Evolutionary conservation across 2,113 vertebrate genomes (phyloP), one percentile per base, ranked within the genome.

Genomic region (Myotis brandtii): DNA sequence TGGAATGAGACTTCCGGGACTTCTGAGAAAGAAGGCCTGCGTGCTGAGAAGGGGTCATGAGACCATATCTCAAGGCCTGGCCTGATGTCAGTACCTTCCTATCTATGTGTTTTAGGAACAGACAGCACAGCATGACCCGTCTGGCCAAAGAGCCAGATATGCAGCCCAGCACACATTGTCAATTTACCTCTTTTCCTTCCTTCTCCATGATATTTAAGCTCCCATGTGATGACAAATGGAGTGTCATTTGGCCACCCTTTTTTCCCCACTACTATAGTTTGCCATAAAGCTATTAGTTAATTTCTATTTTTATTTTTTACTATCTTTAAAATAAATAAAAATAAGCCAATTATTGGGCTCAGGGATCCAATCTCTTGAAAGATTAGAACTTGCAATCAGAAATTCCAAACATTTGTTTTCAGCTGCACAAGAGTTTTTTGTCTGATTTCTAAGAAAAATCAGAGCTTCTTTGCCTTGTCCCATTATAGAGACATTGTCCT

Each of bases 301-400:
- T 37, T 81, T 85, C 70, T 82, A 69, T 25, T 14, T 48, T 50
- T 32, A 87, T 14, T 91, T 82, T 81, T 66, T 2, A 56, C 16
- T 32, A 6, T 30, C 30, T 79, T 69, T 77, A 70, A 75, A 93
- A 50, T 69, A 18, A 82, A 77, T 17, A 88, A 64, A 88, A 96
- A 32, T 72, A 59, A 46, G 7, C 16, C 1, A 93, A 54, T 76
- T 77, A 16, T 23, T 80, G 9, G 1, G 3, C 83, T 43, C 32
- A 76, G 9, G 8, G 67, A 62, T 34, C 40, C 72, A 3, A 62
- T 34, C 23, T 56, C 37, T 77, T 91, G 9, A 79, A 77, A 85
- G 18, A 73, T 62, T 82, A 62, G 40, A 85, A 89, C 17, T 67
- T 14, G 20, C 46, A 95, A 50, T 34, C 20, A 79, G 59, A 93